These are phyloP conservation scores for Octonoba sinensis DNA, from an alignment of 2,888 invertebrate genomes.

Conservation along the genomic window DNA sequence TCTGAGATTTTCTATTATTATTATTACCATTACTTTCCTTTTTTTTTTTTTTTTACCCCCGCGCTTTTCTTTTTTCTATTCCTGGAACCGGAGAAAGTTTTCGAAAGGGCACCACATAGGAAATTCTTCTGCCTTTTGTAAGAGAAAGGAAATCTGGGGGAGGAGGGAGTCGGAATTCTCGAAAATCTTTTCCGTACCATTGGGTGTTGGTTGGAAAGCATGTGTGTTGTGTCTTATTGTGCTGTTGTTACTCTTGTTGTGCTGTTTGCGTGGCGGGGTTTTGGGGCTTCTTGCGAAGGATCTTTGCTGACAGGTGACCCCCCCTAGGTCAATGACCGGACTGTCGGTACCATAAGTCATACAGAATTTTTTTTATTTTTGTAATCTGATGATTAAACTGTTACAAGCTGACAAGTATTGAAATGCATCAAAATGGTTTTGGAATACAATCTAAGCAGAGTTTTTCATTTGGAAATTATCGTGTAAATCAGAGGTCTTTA, in stretches of 20 bases:
- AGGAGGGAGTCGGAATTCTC: background rate
- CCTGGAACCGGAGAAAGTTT: constrained; percentile 39
- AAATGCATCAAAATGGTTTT: too few relatives aligned
- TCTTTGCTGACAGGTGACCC: constrained; percentile 43
- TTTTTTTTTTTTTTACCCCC: constrained; percentile 20
- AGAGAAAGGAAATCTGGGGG: background rate
- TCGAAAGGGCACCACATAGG: constrained; percentile 9
- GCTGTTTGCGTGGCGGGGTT: constrained; percentile 3
- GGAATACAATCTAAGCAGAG: too few relatives aligned
- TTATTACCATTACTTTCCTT: constrained; percentile 44
- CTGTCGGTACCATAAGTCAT: constrained; percentile 14
- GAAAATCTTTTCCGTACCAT: too few relatives aligned
- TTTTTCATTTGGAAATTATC: too few relatives aligned
- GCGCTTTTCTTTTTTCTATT: constrained; percentile 10
- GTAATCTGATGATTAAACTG: too few relatives aligned
- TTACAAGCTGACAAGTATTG: too few relatives aligned
- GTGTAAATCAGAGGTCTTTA: too few relatives aligned
- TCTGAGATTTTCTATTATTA: constrained; percentile 45
- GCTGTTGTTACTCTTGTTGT: constrained; percentile 32
- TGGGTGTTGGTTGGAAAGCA: too few relatives aligned
- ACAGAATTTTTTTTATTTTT: background rate
- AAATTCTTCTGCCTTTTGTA: constrained; percentile 22
- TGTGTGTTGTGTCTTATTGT: too few relatives aligned
- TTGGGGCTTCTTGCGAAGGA: constrained; percentile 9
- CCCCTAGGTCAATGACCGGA: constrained; percentile 49